Conservation (phyloP, 35 echinoderm and acorn worm genomes). For the Patiria miniata region DNA sequence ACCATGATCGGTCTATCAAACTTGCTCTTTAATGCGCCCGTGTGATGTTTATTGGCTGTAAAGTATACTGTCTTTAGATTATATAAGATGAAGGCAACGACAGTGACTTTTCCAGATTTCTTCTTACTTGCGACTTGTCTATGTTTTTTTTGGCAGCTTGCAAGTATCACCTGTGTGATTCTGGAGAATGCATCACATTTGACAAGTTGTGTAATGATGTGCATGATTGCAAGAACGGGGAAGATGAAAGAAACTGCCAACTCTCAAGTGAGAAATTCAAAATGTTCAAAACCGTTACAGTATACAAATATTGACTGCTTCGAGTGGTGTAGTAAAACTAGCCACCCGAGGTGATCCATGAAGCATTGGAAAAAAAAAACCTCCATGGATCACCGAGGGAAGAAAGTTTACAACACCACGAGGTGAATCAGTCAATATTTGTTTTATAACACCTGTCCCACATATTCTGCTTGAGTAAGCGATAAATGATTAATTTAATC, state of each 20-base stretch:
- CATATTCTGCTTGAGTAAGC: no score
- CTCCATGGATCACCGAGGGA: no score
- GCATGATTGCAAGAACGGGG: conserved; percentile 18
- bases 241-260: neutral
- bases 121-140: neutral
- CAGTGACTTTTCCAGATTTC: neutral
- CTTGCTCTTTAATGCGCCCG: no score
- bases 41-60: no score
- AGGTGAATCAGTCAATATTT: neutral
- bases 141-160: neutral
- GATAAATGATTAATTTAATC: no score
- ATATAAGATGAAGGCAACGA: neutral
- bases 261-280: neutral
- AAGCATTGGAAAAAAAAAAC: neutral
- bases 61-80: no score
- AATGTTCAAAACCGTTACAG: neutral
- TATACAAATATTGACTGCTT: neutral
- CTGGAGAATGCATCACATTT: conserved; percentile 25
- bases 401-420: neutral
- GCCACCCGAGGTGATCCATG: neutral
- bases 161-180: neutral
- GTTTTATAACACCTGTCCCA: no score
- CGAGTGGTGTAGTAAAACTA: neutral
- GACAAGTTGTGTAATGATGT: conserved; percentile 6
- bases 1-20: no score